Evolutionary conservation across 2,113 vertebrate genomes (phyloP).

Genomic region (Gracilinanus agilis): DNA sequence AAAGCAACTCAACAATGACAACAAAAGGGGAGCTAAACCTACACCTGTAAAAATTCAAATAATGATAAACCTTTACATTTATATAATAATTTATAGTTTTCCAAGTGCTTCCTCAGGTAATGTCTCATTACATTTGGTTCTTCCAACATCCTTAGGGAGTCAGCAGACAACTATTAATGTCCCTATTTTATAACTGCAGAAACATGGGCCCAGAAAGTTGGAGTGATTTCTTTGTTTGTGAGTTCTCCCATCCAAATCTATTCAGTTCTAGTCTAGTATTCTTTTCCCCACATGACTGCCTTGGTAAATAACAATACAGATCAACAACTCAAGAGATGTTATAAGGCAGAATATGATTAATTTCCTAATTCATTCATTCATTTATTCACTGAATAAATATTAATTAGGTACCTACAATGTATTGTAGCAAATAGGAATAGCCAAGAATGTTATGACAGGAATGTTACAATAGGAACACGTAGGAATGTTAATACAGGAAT

Average conservation of each 20-base stretch:
- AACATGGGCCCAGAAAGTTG: not conserved
- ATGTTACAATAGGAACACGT: too few relatives aligned
- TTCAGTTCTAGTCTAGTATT: not conserved
- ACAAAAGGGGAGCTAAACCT: not conserved
- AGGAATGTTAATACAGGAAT: too few relatives aligned
- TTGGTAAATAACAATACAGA: not conserved
- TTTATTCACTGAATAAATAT: not conserved
- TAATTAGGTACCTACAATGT: not conserved
- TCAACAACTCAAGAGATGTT: not conserved
- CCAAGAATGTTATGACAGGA: too few relatives aligned
- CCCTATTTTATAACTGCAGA: constrained; percentile 7
- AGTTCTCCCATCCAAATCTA: not conserved
- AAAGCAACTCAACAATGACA: too few relatives aligned
- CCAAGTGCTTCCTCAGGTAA: not conserved
- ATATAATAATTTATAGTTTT: not conserved
- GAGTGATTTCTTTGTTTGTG: not conserved
- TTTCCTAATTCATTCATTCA: not conserved
- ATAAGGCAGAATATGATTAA: not conserved
- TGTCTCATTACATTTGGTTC: not conserved
- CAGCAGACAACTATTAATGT: not conserved
- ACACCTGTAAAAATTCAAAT: not conserved
- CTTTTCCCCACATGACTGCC: not conserved
- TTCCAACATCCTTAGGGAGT: not conserved
- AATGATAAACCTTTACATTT: not conserved
- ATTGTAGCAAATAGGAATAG: too few relatives aligned